These are phyloP conservation scores for Ypsolopha sequella DNA, from an alignment of 2,888 invertebrate genomes.

Conservation along the genomic window DNA sequence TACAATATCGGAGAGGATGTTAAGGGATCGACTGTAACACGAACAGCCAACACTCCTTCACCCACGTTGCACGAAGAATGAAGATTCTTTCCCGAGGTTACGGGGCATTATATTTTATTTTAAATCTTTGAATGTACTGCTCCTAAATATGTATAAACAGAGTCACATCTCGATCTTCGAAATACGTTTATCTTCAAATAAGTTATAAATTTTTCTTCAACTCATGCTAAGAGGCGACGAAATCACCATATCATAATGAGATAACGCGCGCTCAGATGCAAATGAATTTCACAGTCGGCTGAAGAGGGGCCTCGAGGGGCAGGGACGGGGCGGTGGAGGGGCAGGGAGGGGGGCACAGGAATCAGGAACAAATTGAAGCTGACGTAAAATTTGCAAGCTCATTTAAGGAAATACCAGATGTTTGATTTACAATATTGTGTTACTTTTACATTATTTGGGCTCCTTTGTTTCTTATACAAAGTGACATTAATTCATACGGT, in stretches of 20 bases:
- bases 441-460: background rate
- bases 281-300: constrained; percentile 39
- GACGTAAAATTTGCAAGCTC: constrained; percentile 36
- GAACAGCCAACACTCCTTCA: no score
- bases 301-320: constrained; percentile 15
- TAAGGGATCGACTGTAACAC: no score
- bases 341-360: constrained; percentile 16
- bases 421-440: constrained; percentile 20
- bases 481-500: no score
- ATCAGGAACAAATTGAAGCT: constrained; percentile 39
- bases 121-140: background rate
- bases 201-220: constrained; percentile 34
- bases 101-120: no score
- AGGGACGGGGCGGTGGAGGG: constrained; percentile 7
- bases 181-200: constrained; percentile 19
- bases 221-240: constrained; percentile 21
- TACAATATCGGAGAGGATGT: no score
- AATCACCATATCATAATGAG: constrained; percentile 47
- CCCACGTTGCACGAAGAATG: no score
- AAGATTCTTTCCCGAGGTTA: no score
- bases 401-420: constrained; percentile 33
- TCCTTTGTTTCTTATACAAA: no score
- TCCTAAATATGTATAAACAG: background rate
- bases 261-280: constrained; percentile 49
- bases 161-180: background rate